Base-by-base conservation (phyloP, 92 coral and sea anemone species). In the Diadumene lineata region DNA sequence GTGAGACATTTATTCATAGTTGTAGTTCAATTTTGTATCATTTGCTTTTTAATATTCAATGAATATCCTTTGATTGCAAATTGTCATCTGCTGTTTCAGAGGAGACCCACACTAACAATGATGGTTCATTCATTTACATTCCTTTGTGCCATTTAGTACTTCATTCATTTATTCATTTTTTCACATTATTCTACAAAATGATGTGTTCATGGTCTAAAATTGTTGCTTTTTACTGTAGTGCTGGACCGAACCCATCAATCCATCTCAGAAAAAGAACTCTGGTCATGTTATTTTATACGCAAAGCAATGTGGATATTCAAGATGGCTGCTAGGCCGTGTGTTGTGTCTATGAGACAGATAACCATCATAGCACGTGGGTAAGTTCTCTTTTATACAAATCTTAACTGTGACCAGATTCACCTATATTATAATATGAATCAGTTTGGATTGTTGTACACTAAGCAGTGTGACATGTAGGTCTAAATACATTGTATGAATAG, bases 281-380 rank as follows among this genome's bases (percentile, higher is more conserved):
- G 97, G 93, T 94, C 97, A 11, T 88, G 93, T 66, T 92, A 81
- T 68, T 69, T 94, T n/a, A 86, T 92, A 24, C 82, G 89, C 51
- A 74, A 81, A 78, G 74, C 85, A 6, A 81, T 73, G 72, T 78
- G 92, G 96, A 80, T 94, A 17, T 65, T 89, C 33, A 75, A 71
- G 68, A 69, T 94, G 38, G 89, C 92, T 16, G 79, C 93, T 30
- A 92, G 84, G 55, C 98, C 98, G 27, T 88, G 87, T 65, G 93
- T 92, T 26, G 43, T 94, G 60, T 82, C 97, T 22, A 74, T 92
- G 46, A 75, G 56, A 60, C 91, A 86, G 56, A 87, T 89, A 19
- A 83, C 94, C 1, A 72, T 74, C 25, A 74, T 88, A 29, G 97
- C 88, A 1, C 82, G 91, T 48, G 60, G 77, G 98, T 94, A 84